Base-by-base conservation (phyloP, 2,888 invertebrate genomes). In the Notodromas monacha region DNA sequence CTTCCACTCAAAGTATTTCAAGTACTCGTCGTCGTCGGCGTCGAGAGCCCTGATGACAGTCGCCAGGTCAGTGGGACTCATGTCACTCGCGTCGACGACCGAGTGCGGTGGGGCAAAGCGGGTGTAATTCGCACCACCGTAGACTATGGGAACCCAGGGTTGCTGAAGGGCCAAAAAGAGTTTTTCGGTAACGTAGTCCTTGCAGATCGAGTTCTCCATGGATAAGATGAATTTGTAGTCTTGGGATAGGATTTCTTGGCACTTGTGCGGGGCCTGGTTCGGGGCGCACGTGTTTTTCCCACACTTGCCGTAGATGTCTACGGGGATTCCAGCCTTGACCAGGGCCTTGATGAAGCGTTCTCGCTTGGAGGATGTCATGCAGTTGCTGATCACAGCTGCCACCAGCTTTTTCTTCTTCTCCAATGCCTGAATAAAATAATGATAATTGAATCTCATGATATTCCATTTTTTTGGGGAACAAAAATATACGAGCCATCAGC, bases 171-270 rank as follows among this genome's bases (percentile, higher is more conserved):
- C 32, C 4, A 35, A 33, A 28, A 36, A 40, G 4, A 40, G 34
- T 26, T 41, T 41, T 29, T 42, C 42, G 1, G 40, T 41, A 1
- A 42, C 34, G 33, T 42, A 42, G 32, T 42, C 40, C 6, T 30
- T 31, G 29, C 41, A 41, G 2, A 40, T 30, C 1, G 39, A 38
- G 29, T 40, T 40, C 34, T 40, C 40, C 26, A 41, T 40, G 2
- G 38, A 35, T 5, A 41, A 31, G 30, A 37, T 38, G 27, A 38
- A 41, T 13, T 35, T 36, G 31, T 41, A 40, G 4, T 31, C n/a
- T 14, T 34, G 34, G 4, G 31, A 26, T 10, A 38, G 6, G 4
- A 11, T 15, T 3, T 3, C 3, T 11, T 28, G 10, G 14, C 34
- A 34, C 3, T 31, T 29, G 11, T 6, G 6, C n/a, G 8, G 3